Conservation (phyloP, 2,888 invertebrate species). For the Drosophila aldrichi region DNA sequence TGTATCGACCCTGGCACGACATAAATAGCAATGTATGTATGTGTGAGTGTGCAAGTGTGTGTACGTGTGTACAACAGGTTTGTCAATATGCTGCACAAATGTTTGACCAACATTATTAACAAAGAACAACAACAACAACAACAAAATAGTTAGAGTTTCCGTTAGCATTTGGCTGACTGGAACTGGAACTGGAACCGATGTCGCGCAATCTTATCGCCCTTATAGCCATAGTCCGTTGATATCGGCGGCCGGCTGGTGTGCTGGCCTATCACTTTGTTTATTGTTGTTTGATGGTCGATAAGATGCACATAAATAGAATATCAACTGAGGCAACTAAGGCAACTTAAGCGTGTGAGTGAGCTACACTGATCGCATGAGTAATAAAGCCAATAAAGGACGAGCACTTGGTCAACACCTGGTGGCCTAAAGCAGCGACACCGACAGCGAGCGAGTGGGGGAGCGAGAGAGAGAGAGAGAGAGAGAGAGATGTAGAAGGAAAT, state of each 20-base stretch:
- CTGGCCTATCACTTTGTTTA: constrained; percentile 32
- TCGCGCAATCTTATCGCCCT: constrained; percentile 42
- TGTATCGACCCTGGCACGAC: constrained; percentile 32
- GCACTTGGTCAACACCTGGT: not conserved
- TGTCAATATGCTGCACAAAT: constrained; percentile 35
- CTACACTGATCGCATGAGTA: constrained; percentile 49
- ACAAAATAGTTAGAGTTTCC: not conserved
- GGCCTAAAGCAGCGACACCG: no score
- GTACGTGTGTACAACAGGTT: constrained; percentile 19
- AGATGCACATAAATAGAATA: constrained; percentile 17
- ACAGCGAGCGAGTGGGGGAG: no score
- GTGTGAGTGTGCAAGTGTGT: constrained; percentile 1
- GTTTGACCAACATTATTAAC: constrained; percentile 32
- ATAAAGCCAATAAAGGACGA: constrained; percentile 33
- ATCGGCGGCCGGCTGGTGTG: constrained; percentile 3
- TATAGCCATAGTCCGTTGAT: constrained; percentile 22
- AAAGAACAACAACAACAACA: not conserved
- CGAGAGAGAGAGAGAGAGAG: no score
- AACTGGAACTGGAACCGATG: constrained; percentile 7
- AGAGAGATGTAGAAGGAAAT: no score
- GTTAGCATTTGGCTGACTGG: constrained; percentile 7
- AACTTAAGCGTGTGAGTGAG: not conserved
- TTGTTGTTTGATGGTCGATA: constrained; percentile 37
- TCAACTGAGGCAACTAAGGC: not conserved
- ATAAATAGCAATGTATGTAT: constrained; percentile 34